Evolutionary conservation across 2,888 invertebrate species (phyloP), one percentile per base, ranked within the genome.

Genomic region (Epinotia ramella): DNA sequence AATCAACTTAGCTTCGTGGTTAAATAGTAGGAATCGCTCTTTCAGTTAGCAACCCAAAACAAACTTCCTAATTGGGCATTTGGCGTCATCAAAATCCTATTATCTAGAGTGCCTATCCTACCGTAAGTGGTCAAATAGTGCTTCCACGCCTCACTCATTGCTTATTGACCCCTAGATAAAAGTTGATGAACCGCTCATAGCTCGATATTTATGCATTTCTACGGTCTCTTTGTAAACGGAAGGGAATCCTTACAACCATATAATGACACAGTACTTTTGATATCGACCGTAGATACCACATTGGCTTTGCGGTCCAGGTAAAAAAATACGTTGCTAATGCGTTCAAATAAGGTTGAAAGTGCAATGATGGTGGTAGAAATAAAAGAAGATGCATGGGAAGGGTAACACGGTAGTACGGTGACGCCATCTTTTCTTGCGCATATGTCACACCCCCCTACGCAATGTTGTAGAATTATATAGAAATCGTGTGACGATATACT

Each of bases 191-290:
- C 86, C 88, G 83, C 81, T 82, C 65, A 65, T 72, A 77, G 76
- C 70, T 71, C 64, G 64, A 62, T 76, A 80, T 79, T 70, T 80
- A 76, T 78, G 88, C 90, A 90, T 77, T 91, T 87, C 79, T 91
- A 89, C 13, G 91, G 90, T 82, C 81, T 91, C 90, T 60, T 80
- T 81, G 83, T 82, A 81, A 86, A 84, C 87, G 86, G 85, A 87
- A 85, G 80, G 80, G 90, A 91, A 89, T 81, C 90, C 90, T 12
- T 82, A 85, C 81, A 86, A 87, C 73, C 73, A 78, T 78, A 74
- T 77, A 73, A 7, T 71, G 81, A 78, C 66, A 79, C 73, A 78
- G 81, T 84, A 86, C 84, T 83, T 88, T 88, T 89, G 89, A 88
- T 89, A 89, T 89, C 87, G 87, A 87, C 84, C 84, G 83, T 80